Percentiles rank a stretch among this genome's conserved stretches.
These are phyloP conservation scores for Trididemnum clinides DNA, from an alignment of 23 tunicate species.

Conservation along the genomic window DNA sequence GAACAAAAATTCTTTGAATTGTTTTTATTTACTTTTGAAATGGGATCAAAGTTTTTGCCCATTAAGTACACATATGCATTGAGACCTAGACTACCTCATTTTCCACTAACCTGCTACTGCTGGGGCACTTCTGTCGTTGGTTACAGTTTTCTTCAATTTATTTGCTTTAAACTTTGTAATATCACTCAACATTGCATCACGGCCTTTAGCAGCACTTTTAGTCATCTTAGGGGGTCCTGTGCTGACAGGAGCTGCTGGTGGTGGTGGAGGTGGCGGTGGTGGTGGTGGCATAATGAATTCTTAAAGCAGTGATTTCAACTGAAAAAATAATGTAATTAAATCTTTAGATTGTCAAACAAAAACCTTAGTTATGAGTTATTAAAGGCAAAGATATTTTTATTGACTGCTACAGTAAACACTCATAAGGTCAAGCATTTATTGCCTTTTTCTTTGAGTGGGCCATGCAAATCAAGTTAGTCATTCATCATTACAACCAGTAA, in stretches of 20 bases:
- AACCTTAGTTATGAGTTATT: too few species aligned
- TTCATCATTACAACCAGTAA: too few species aligned
- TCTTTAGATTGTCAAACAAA: too few species aligned
- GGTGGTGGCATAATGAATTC: conserved; percentile 55
- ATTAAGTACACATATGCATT: background rate
- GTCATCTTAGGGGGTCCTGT: conserved; percentile 55
- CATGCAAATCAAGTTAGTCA: too few species aligned
- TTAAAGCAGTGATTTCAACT: too few species aligned
- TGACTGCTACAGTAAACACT: too few species aligned
- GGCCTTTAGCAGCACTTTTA: conserved; percentile 59
- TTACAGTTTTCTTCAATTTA: conserved; percentile 75
- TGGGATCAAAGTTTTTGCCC: background rate
- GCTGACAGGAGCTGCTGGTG: conserved; percentile 38
- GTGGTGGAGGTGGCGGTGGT: conserved; percentile 79
- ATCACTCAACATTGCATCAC: conserved; percentile 73
- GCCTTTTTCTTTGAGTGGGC: too few species aligned
- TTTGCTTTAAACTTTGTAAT: conserved; percentile 64
- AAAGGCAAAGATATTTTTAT: too few species aligned
- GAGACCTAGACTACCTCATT: background rate
- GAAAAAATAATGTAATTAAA: too few species aligned
- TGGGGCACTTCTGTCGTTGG: conserved; percentile 86
- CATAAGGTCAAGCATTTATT: too few species aligned
- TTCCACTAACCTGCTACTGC: conserved; percentile 30
- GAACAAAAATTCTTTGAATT: too few species aligned
- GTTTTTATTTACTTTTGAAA: background rate